These are phyloP conservation scores for Sinocyclocheilus rhinocerous DNA, from an alignment of 2,113 vertebrate genomes.

Conservation along the genomic window DNA sequence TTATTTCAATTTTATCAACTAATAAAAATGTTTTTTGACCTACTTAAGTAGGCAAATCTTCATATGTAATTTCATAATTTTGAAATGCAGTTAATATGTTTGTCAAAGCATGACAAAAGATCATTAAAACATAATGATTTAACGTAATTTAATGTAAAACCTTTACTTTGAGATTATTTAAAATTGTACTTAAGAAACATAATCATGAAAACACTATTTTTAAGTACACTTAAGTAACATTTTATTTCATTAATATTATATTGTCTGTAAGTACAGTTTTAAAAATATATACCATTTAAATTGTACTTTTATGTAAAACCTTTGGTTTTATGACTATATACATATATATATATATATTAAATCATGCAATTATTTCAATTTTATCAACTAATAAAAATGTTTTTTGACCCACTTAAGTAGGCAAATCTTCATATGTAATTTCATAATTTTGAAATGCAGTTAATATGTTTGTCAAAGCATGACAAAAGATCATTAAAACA, in stretches of 20 bases:
- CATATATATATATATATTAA: too few species aligned
- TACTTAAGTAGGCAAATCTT: background rate
- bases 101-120: too few species aligned
- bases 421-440: too few species aligned
- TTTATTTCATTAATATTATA: background rate
- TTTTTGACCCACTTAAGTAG: background rate
- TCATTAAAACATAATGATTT: too few species aligned
- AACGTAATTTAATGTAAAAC: background rate
- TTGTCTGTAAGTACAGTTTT: background rate
- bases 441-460: background rate
- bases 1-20: too few species aligned
- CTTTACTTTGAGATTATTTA: background rate
- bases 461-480: too few species aligned
- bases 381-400: too few species aligned
- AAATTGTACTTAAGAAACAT: background rate
- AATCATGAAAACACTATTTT: background rate
- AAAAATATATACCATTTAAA: background rate
- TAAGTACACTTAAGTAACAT: background rate
- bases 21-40: background rate
- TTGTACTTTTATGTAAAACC: background rate
- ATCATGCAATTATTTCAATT: too few species aligned
- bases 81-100: background rate
- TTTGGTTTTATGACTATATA: background rate
- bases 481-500: too few species aligned
- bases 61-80: too few species aligned